A percentile compares a stretch with the other conserved stretches of the same genome.
Evolutionary conservation across 2,888 invertebrate genomes (phyloP).

Genomic region (Dynastes grantii): DNA sequence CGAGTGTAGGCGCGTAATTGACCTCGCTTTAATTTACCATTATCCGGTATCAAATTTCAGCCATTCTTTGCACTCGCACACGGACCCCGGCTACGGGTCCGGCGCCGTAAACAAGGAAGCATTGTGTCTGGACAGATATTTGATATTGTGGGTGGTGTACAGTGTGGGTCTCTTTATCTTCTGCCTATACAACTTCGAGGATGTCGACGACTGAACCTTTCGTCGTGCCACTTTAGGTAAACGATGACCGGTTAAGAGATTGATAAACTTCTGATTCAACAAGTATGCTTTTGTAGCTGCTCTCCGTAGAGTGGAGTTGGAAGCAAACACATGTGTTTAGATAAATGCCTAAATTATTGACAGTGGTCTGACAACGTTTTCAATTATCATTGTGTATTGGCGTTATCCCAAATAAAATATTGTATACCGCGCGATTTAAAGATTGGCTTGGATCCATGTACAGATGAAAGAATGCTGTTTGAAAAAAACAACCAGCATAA

Average conservation of each 20-base stretch:
- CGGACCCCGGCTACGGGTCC: conserved; percentile 15
- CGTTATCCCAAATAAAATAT: too few relatives aligned
- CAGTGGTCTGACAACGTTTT: too few relatives aligned
- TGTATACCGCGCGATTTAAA: too few relatives aligned
- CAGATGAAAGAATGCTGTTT: too few relatives aligned
- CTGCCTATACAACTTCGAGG: conserved; percentile 32
- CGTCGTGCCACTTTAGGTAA: conserved; percentile 43
- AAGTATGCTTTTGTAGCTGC: conserved; percentile 29
- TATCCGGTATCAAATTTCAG: conserved; percentile 46
- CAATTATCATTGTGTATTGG: too few relatives aligned
- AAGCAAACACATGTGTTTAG: background rate
- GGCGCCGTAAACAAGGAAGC: conserved; percentile 47
- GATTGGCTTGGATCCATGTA: too few relatives aligned
- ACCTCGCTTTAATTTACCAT: conserved; percentile 44
- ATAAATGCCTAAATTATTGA: background rate
- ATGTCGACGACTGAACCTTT: conserved; percentile 28
- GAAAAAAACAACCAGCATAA: too few relatives aligned
- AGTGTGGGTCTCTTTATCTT: conserved; percentile 40
- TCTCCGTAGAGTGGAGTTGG: background rate
- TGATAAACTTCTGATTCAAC: conserved; percentile 42
- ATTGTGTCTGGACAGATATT: conserved; percentile 47
- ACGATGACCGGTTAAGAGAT: conserved; percentile 41
- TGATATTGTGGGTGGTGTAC: conserved; percentile 43
- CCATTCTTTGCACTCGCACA: conserved; percentile 39
- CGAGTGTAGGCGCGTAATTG: conserved; percentile 41